Base-by-base conservation (phyloP, 2,888 invertebrate genomes). In the Agriopis aurantiaria region DNA sequence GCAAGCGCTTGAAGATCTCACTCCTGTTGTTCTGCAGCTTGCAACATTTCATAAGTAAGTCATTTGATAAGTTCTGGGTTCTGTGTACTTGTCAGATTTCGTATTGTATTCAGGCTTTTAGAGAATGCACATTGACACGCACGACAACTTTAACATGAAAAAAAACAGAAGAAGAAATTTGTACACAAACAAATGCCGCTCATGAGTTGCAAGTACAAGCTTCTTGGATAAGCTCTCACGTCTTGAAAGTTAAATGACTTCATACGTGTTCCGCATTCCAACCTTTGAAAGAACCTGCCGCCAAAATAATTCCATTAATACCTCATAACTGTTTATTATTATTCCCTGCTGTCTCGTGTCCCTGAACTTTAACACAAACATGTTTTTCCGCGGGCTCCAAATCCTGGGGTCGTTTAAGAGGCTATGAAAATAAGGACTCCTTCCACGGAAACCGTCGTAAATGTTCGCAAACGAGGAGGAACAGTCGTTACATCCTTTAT, bases 281-380 rank as follows among this genome's bases (percentile, higher is more conserved):
- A 52, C 33, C 17, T 58, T 17, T 45, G 4, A 61, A 51, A 23
- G 8, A 43, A 9, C 53, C 58, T 23, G 12, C 12, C 46, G n/a
- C 40, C 55, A 49, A 17, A 57, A 40, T 57, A 57, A 65, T 57
- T 23, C 41, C 49, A 46, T 59, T 51, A 17, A 58, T 46, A 59
- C 43, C 41, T 58, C 45, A 53, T 46, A 59, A 53, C 65, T 53
- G 53, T 60, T 49, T 60, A 67, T 56, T 61, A 14, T 48, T 43
- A 52, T 61, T 56, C 9, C 53, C 40, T 60, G 14, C 52, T 43
- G 48, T 61, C 49, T 52, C 46, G n/a, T 46, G 58, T 0, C 57
- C 68, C 17, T 68, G 63, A 62, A 51, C 57, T 61, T 60, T 68
- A 62, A 73, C 65, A 60, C 65, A 72, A 74, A 69, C 70, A 72